These are phyloP conservation scores for Hippocampus guttulatus DNA, from an alignment of 2,113 vertebrate genomes.

Conservation along the genomic window DNA sequence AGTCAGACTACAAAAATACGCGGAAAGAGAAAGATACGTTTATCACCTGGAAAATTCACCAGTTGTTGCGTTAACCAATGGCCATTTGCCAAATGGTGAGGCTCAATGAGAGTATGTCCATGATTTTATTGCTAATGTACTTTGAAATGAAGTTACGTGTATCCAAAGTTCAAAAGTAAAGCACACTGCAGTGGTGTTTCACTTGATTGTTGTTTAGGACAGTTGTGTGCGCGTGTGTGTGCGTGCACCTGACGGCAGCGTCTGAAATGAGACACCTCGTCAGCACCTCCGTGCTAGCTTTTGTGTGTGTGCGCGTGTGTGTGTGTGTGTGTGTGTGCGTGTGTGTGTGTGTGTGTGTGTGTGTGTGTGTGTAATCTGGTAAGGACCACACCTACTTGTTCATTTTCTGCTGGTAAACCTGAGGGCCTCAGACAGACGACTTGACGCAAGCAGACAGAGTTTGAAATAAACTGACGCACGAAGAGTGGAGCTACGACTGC, in stretches of 20 bases:
- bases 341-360: background rate
- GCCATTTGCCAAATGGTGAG: background rate
- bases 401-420: too few species aligned
- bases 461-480: too few species aligned
- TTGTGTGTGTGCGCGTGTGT: background rate
- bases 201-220: background rate
- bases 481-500: too few species aligned
- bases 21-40: too few species aligned
- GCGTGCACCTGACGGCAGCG: slow-evolving; percentile 1
- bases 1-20: too few species aligned
- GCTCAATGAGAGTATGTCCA: too few species aligned
- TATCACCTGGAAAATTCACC: too few species aligned
- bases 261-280: background rate
- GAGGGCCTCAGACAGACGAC: too few species aligned
- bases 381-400: background rate
- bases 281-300: background rate
- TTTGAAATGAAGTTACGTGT: background rate
- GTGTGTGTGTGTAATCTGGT: background rate
- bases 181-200: background rate
- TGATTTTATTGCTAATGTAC: background rate
- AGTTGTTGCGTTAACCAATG: too few species aligned
- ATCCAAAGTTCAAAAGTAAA: background rate
- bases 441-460: background rate
- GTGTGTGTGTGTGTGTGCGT: background rate
- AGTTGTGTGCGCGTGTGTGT: background rate